Conservation (phyloP, 2,113 vertebrate genomes). For the Podarcis raffonei region DNA sequence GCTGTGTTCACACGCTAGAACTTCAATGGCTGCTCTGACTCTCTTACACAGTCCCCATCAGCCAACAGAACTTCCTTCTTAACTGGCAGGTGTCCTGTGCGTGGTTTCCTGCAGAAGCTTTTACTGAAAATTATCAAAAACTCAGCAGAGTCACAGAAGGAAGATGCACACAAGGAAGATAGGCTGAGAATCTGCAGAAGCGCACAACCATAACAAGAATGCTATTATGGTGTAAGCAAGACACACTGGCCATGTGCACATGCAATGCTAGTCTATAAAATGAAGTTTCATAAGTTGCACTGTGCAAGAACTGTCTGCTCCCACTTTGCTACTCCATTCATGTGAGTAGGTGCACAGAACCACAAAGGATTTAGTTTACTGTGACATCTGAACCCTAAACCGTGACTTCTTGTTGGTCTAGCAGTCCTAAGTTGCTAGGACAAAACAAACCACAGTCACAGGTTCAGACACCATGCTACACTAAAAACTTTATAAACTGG, state of each 20-base stretch:
- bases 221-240: no score
- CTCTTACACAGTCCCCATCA: not conserved
- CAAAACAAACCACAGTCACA: not conserved
- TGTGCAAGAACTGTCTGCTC: no score
- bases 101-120: not conserved
- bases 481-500: not conserved
- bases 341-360: no score
- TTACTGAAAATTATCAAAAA: not conserved
- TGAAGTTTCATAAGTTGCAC: no score
- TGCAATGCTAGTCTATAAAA: no score
- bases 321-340: no score
- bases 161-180: not conserved
- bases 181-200: not conserved
- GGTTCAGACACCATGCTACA: not conserved
- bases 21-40: not conserved
- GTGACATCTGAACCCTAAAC: not conserved
- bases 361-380: no score
- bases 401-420: not conserved
- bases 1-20: not conserved
- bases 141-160: not conserved
- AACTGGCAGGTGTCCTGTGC: not conserved
- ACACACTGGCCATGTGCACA: no score
- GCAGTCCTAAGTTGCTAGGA: not conserved
- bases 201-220: no score
- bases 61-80: not conserved